Conservation (phyloP, 2,113 vertebrate genomes). For the Thinocorus orbignyianus region DNA sequence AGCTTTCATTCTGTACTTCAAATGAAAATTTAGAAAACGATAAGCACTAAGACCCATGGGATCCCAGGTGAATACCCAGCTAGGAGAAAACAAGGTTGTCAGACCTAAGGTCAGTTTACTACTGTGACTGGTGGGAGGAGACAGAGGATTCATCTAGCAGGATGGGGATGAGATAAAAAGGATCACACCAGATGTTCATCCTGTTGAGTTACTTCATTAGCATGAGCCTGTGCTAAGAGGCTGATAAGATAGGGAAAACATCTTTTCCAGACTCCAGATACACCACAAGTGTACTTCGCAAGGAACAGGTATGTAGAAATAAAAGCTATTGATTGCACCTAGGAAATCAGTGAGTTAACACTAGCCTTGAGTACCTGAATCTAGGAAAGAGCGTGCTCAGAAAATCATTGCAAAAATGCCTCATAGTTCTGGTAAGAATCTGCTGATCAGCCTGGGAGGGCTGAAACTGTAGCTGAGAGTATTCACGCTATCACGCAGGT, state of each 20-base stretch:
- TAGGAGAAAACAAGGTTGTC: neutral
- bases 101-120: neutral
- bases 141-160: neutral
- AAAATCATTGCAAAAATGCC: neutral
- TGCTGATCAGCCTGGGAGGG: neutral
- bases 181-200: neutral
- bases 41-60: neutral
- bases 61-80: neutral
- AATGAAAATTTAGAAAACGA: neutral
- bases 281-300: neutral
- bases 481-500: accelerated
- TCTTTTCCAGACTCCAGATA: neutral
- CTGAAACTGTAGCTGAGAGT: neutral
- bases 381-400: neutral
- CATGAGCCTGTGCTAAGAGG: neutral
- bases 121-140: neutral
- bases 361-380: neutral
- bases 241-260: neutral
- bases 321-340: neutral
- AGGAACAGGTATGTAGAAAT: neutral
- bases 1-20: neutral
- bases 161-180: neutral
- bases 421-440: neutral
- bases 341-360: neutral
- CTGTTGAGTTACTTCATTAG: neutral